These are phyloP conservation scores for Tineola bisselliella DNA, from an alignment of 2,888 invertebrate genomes.

Conservation along the genomic window DNA sequence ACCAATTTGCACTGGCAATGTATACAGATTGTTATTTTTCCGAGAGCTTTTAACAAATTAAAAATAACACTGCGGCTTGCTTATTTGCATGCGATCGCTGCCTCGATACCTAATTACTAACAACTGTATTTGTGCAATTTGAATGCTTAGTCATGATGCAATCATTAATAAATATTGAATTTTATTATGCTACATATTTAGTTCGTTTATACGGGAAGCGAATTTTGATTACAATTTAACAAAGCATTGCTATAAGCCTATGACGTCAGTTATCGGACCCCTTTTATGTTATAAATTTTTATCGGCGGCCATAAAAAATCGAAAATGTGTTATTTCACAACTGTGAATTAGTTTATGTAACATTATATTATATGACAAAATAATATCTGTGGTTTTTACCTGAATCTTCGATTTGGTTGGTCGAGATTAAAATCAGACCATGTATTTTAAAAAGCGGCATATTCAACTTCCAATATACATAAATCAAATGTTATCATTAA, in stretches of 20 bases:
- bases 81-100: conserved; percentile 16
- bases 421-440: not conserved
- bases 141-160: not conserved
- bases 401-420: too few species aligned
- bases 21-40: conserved; percentile 62
- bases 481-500: conserved; percentile 65
- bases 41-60: conserved; percentile 61
- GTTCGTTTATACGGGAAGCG: not conserved
- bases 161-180: conserved; percentile 1
- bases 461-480: conserved; percentile 28
- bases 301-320: not conserved
- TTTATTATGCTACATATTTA: not conserved
- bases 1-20: conserved; percentile 42
- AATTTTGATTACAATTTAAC: not conserved
- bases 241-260: not conserved
- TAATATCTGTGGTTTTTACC: too few species aligned
- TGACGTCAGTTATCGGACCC: not conserved
- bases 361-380: too few species aligned
- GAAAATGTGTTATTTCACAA: not conserved
- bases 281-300: not conserved
- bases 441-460: conserved; percentile 1
- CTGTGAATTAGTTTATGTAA: not conserved
- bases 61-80: conserved; percentile 28
- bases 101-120: not conserved
- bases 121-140: not conserved